These are phyloP conservation scores for Sesamia nonagrioides DNA, from an alignment of 1,140 invertebrate species.

Conservation along the genomic window DNA sequence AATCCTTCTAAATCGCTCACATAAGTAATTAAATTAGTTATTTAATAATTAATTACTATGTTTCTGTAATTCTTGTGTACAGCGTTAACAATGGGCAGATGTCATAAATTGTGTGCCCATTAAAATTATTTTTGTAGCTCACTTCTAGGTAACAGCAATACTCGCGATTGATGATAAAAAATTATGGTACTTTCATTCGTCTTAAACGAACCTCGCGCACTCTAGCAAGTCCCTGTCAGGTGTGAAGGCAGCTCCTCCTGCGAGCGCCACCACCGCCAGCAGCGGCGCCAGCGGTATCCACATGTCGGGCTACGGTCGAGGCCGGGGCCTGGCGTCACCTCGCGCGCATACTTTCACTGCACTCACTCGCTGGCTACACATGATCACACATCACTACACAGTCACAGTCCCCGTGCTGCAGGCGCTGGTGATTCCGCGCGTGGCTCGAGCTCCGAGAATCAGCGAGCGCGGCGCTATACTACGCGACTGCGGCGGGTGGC, in stretches of 20 bases:
- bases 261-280: slow-evolving; percentile 70
- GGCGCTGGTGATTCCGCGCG: slow-evolving; percentile 51
- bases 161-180: slow-evolving; percentile 17
- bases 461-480: slow-evolving; percentile 79
- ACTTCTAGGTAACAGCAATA: slow-evolving; percentile 69
- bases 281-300: slow-evolving; percentile 72
- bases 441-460: slow-evolving; percentile 74
- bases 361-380: slow-evolving; percentile 75
- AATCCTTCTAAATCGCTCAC: background rate
- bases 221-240: slow-evolving; percentile 79
- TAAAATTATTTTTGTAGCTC: slow-evolving; percentile 83
- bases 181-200: background rate
- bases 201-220: slow-evolving; percentile 81
- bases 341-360: slow-evolving; percentile 73
- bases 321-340: slow-evolving; percentile 65
- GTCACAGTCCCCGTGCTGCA: slow-evolving; percentile 50
- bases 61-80: background rate
- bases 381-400: slow-evolving; percentile 78
- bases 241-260: slow-evolving; percentile 72
- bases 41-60: slow-evolving; percentile 36
- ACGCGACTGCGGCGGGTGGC: slow-evolving; percentile 64
- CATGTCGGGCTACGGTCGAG: slow-evolving; percentile 77
- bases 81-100: slow-evolving; percentile 43
- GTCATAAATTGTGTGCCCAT: slow-evolving; percentile 69
- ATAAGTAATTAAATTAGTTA: slow-evolving; percentile 18